These are phyloP conservation scores for Himalopsyche japonica DNA, from an alignment of 2,888 invertebrate genomes.

Conservation along the genomic window DNA sequence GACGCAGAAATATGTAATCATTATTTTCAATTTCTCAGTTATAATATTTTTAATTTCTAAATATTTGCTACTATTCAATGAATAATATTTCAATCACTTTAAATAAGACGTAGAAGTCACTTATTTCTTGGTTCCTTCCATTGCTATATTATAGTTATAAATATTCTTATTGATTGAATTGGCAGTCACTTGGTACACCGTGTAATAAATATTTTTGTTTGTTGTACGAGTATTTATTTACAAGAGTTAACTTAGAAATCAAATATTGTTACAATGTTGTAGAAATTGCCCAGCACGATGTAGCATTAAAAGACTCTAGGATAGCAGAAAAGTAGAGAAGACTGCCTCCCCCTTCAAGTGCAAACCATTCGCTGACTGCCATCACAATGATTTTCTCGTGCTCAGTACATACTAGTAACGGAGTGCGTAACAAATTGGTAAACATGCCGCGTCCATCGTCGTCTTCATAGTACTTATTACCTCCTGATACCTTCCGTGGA, in stretches of 20 bases:
- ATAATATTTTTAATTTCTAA: no score
- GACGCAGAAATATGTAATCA: no score
- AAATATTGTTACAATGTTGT: background rate
- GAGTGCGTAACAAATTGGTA: slow-evolving; percentile 33
- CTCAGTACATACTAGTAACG: slow-evolving; percentile 16
- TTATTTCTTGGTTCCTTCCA: no score
- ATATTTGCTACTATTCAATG: no score
- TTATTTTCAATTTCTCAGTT: no score
- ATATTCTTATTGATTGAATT: no score
- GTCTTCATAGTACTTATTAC: slow-evolving; percentile 11
- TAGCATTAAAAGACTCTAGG: background rate
- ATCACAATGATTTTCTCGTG: slow-evolving; percentile 37
- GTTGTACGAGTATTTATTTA: background rate
- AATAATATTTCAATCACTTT: no score
- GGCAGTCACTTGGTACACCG: no score
- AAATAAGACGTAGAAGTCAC: no score
- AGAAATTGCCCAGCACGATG: background rate
- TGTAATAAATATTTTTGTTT: no score
- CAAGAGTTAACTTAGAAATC: background rate
- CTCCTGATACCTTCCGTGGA: slow-evolving; percentile 18
- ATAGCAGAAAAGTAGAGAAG: background rate
- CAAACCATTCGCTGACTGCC: background rate
- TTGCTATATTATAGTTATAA: no score
- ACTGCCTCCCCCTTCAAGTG: background rate
- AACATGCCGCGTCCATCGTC: slow-evolving; percentile 12